Evolutionary conservation across 2,797 vertebrate species (phyloP).

Genomic region (Falco peregrinus): DNA sequence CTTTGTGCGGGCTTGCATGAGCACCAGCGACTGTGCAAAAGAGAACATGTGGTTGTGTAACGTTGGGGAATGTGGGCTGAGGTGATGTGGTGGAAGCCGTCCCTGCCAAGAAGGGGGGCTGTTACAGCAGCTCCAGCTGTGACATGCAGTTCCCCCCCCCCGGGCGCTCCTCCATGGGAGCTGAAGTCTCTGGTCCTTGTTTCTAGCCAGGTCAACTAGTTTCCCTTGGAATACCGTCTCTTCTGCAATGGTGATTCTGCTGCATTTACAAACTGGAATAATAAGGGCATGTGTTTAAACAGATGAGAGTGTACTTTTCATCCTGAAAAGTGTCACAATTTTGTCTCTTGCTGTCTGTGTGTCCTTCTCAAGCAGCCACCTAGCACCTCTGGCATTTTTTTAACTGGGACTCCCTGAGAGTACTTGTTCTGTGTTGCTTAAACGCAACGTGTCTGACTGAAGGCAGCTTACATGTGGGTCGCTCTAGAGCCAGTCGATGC

Average conservation of each 20-base stretch:
- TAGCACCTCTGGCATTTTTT: not conserved
- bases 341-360: not conserved
- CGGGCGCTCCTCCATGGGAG: not conserved
- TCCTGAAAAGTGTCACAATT: not conserved
- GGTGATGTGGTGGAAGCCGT: not conserved
- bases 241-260: not conserved
- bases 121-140: not conserved
- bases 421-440: not conserved
- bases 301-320: not conserved
- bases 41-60: not conserved
- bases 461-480: not conserved
- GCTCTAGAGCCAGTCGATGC: not conserved
- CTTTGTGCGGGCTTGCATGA: not conserved
- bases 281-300: not conserved
- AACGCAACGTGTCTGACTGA: not conserved
- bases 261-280: not conserved
- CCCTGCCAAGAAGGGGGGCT: not conserved
- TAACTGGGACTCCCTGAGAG: not conserved
- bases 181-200: not conserved
- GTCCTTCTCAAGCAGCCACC: not conserved
- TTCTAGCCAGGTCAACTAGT: not conserved
- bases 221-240: not conserved
- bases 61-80: not conserved
- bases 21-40: not conserved
- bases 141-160: rapidly evolving